These are phyloP conservation scores for Turritopsis rubra DNA, from an alignment of 30 jellyfish, hydroid and myxozoan species.

Conservation along the genomic window DNA sequence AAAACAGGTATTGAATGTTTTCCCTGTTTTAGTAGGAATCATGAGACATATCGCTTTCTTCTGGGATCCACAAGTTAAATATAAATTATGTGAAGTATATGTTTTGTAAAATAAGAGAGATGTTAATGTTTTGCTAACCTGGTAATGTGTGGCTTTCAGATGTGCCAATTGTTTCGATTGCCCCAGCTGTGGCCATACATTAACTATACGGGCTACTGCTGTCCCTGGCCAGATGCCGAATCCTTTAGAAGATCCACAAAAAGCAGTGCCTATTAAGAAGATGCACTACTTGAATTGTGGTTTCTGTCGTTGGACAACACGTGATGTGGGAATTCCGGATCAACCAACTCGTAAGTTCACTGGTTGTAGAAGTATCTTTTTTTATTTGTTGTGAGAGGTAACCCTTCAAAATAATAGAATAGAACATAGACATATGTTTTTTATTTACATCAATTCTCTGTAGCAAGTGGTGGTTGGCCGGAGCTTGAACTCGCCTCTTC, in stretches of 20 bases:
- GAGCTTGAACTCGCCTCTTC: constrained; percentile 66
- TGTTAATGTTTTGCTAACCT: too few species aligned
- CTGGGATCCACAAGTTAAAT: too few species aligned
- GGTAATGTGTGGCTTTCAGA: too few species aligned
- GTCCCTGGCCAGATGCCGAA: constrained; percentile 25
- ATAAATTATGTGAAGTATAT: too few species aligned
- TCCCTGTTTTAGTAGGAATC: background rate
- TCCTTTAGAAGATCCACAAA: constrained; percentile 42
- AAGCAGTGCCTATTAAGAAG: constrained; percentile 46
- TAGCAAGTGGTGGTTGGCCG: constrained; percentile 98
- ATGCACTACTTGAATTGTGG: constrained; percentile 79
- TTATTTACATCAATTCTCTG: constrained; percentile 23
- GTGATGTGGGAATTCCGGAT: constrained; percentile 91
- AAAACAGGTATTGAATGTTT: constrained; percentile 54
- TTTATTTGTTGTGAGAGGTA: background rate
- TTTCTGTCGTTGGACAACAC: constrained; percentile 92
- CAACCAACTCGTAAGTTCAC: constrained; percentile 70
- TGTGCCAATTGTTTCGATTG: constrained; percentile 96
- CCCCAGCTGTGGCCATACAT: constrained; percentile 80
- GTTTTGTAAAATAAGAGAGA: too few species aligned
- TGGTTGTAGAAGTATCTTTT: background rate
- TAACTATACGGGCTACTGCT: constrained; percentile 75
- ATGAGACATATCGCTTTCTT: too few species aligned
- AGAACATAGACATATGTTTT: background rate
- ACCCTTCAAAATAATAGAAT: background rate